phyloP scores from a whole-genome alignment of 2,113 vertebrate genomes.

The Paralichthys olivaceus region DNA sequence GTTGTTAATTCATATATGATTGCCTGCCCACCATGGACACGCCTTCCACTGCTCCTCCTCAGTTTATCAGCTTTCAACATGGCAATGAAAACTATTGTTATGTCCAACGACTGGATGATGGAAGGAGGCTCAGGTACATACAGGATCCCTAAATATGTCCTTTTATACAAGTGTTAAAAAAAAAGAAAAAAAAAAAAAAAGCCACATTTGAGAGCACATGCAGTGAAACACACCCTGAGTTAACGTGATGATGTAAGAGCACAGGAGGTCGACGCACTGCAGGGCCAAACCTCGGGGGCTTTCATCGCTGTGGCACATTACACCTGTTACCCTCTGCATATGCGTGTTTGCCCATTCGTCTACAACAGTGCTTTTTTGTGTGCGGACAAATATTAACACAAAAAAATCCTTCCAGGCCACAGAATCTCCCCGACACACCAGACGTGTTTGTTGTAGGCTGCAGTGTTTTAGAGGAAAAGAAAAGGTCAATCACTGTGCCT shows the following conservation, averaged over 20 bases:
- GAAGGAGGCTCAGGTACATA: no score
- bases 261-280: neutral
- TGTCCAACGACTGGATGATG: no score
- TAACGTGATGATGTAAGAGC: slow-evolving; percentile 18
- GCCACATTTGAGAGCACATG: neutral
- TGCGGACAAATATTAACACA: neutral
- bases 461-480: no score
- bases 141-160: no score
- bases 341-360: neutral
- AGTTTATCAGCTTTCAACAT: no score
- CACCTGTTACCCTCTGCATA: slow-evolving; percentile 1
- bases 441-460: neutral
- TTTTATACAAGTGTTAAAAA: neutral
- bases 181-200: no score
- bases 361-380: neutral
- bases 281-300: slow-evolving; percentile 2
- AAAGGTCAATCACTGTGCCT: no score
- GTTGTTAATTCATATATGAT: neutral
- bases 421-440: neutral
- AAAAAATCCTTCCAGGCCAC: neutral
- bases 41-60: neutral
- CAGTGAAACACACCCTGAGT: neutral
- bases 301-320: neutral
- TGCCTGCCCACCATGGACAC: neutral
- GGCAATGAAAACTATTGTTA: no score